Conservation (phyloP, 2,888 invertebrate genomes). For the Drosophila mayaguana region DNA sequence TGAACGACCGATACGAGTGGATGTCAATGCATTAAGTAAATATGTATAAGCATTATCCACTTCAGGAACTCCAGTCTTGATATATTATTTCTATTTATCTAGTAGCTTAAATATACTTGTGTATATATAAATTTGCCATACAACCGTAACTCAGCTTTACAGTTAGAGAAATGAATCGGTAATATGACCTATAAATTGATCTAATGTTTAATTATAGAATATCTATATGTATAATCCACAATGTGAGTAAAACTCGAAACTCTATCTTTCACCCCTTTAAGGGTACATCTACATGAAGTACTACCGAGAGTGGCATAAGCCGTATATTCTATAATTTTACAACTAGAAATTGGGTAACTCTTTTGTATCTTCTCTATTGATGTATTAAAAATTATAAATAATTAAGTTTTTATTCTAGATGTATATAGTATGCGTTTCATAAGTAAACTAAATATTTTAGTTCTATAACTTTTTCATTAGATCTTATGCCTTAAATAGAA, state of each 20-base stretch:
- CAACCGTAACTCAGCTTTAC: not conserved
- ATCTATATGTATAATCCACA: too few relatives aligned
- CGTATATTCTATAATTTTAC: not conserved
- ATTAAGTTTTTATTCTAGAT: not conserved
- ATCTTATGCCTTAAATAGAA: not conserved
- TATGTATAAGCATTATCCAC: not conserved
- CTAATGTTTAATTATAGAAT: too few relatives aligned
- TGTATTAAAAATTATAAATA: not conserved
- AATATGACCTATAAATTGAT: constrained; percentile 8
- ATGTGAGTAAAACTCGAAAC: too few relatives aligned
- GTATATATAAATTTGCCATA: not conserved
- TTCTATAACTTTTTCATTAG: not conserved
- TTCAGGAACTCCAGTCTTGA: not conserved
- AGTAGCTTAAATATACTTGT: not conserved
- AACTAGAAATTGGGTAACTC: not conserved
- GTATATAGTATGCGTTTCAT: not conserved
- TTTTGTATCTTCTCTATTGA: not conserved
- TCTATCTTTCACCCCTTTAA: too few relatives aligned
- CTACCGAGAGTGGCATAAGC: too few relatives aligned
- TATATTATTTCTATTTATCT: not conserved
- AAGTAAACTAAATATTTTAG: not conserved
- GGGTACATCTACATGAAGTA: too few relatives aligned
- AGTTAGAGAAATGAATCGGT: not conserved
- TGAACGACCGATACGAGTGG: constrained; percentile 68
- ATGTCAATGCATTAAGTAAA: constrained; percentile 1